A percentile compares a stretch with the other conserved stretches of the same genome.
phyloP scores from a whole-genome alignment of 2,113 vertebrate species.

The Reinhardtius hippoglossoides region DNA sequence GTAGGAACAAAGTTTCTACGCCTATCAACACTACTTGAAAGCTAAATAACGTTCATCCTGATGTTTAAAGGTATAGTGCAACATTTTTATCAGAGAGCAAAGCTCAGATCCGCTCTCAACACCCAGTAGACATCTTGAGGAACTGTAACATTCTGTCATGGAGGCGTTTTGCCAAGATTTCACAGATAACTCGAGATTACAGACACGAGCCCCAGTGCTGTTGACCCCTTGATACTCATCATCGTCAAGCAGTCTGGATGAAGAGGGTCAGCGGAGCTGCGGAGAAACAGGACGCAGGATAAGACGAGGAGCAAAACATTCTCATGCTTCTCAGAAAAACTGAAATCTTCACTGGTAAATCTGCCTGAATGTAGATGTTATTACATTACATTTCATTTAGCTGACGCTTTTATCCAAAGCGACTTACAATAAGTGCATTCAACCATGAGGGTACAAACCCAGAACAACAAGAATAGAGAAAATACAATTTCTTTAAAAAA shows the following conservation, averaged over 20 bases:
- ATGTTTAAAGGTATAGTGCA: not conserved
- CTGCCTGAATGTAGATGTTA: not conserved
- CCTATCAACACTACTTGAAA: not conserved
- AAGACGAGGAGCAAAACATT: conserved; percentile 15
- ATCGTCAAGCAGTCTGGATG: not conserved
- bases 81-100: not conserved
- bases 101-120: not conserved
- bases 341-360: not conserved
- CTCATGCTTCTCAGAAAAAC: conserved; percentile 10
- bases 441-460: no score
- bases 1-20: not conserved
- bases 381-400: no score
- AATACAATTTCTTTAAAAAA: no score
- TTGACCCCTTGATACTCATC: conserved; percentile 32
- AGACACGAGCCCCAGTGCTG: conserved; percentile 1
- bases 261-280: not conserved
- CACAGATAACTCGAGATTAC: conserved; percentile 7
- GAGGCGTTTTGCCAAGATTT: conserved; percentile 21
- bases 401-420: no score
- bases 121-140: not conserved
- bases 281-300: conserved; percentile 12
- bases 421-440: no score
- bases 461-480: no score
- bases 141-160: conserved; percentile 7
- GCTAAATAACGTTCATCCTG: not conserved